Conservation (phyloP, 1,140 invertebrate species). For the Calosoma granatense region DNA sequence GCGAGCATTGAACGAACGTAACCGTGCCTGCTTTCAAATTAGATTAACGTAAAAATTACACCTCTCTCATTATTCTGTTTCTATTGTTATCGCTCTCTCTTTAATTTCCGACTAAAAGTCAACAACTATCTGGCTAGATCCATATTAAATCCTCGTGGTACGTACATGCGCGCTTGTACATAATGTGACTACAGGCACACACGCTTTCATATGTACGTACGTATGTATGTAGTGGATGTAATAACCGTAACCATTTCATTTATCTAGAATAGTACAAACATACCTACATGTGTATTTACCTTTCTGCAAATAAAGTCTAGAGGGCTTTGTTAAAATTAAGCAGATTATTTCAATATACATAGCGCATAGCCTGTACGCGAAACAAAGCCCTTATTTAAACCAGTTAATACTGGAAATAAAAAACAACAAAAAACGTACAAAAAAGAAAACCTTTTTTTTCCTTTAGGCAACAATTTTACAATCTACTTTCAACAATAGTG, state of each 20-base stretch:
- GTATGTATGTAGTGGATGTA: background rate
- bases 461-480: too few relatives aligned
- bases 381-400: too few relatives aligned
- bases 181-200: background rate
- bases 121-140: too few relatives aligned
- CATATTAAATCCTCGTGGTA: too few relatives aligned
- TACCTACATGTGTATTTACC: background rate
- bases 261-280: background rate
- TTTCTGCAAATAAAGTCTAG: too few relatives aligned
- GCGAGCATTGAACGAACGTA: background rate
- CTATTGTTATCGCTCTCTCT: conserved; percentile 6
- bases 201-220: background rate
- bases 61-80: background rate
- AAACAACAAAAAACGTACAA: too few relatives aligned
- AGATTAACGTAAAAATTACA: conserved; percentile 1
- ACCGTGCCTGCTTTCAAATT: background rate
- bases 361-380: too few relatives aligned
- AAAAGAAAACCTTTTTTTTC: too few relatives aligned
- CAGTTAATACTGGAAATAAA: too few relatives aligned
- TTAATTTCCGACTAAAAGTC: background rate
- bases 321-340: too few relatives aligned
- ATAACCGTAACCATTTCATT: background rate
- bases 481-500: too few relatives aligned
- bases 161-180: background rate
- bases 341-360: too few relatives aligned